phyloP scores from a whole-genome alignment of 2,888 invertebrate genomes.

The Athrips mouffetella region DNA sequence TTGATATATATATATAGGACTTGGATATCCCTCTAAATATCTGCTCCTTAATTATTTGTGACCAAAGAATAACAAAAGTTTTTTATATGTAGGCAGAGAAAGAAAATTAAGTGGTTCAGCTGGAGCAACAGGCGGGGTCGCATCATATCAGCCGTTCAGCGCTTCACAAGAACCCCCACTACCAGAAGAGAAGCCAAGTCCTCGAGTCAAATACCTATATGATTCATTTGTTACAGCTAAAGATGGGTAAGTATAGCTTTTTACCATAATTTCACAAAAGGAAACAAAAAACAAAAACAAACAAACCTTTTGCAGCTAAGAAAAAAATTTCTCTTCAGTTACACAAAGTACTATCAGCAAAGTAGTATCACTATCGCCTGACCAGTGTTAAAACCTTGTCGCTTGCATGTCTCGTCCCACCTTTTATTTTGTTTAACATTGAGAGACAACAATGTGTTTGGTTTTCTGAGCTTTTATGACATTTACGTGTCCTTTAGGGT shows the following conservation, averaged over 20 bases:
- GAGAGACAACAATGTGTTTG: too few species aligned
- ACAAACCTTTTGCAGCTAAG: too few species aligned
- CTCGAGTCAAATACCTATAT: constrained; percentile 78
- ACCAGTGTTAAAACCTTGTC: neutral
- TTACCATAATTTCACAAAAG: neutral
- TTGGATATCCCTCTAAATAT: neutral
- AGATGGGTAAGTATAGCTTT: constrained; percentile 60
- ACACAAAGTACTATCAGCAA: too few species aligned
- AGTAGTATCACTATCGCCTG: too few species aligned
- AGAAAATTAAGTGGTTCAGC: constrained; percentile 83
- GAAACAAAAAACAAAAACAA: neutral
- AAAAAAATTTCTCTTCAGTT: too few species aligned
- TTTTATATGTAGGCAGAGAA: constrained; percentile 79
- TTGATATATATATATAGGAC: neutral
- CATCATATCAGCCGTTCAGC: constrained; percentile 94
- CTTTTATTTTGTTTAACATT: too few species aligned
- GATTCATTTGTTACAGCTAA: constrained; percentile 75
- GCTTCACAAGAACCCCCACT: constrained; percentile 88
- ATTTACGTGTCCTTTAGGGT: too few species aligned
- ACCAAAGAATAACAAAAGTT: neutral
- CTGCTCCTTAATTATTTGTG: too few species aligned
- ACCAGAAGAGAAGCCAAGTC: constrained; percentile 83
- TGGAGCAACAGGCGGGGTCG: constrained; percentile 82
- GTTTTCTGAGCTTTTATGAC: too few species aligned
- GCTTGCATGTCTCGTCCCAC: too few species aligned